These are phyloP conservation scores for Aptenodytes patagonicus DNA, from an alignment of 2,113 vertebrate genomes.

Conservation along the genomic window DNA sequence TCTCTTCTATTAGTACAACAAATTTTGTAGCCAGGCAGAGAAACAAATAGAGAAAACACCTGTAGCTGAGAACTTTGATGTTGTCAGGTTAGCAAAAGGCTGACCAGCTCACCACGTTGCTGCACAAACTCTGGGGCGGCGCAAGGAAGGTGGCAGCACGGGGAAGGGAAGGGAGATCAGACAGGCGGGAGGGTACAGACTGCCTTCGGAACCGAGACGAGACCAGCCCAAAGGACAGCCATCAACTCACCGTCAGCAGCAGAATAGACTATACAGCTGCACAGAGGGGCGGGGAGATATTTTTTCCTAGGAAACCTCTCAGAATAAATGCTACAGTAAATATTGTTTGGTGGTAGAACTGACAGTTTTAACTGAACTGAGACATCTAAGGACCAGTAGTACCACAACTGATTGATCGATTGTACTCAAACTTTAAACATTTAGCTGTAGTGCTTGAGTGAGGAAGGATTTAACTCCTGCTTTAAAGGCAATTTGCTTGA, in stretches of 20 bases:
- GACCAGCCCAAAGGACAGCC: background rate
- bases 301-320: background rate
- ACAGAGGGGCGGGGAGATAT: rapidly evolving
- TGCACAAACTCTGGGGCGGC: background rate
- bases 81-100: background rate
- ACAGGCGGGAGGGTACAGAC: background rate
- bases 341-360: background rate
- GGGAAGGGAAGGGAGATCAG: background rate
- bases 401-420: background rate
- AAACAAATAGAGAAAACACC: background rate
- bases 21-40: background rate
- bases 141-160: rapidly evolving
- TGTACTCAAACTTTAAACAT: background rate
- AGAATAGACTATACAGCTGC: background rate
- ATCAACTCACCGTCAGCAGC: background rate
- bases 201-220: background rate
- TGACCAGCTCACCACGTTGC: background rate
- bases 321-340: background rate
- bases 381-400: background rate
- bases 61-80: rapidly evolving
- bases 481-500: background rate
- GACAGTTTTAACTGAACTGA: background rate
- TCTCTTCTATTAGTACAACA: background rate
- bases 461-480: background rate
- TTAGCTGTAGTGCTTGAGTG: background rate